Conservation (phyloP, 2,888 invertebrate genomes). For the Oligia strigilis region DNA sequence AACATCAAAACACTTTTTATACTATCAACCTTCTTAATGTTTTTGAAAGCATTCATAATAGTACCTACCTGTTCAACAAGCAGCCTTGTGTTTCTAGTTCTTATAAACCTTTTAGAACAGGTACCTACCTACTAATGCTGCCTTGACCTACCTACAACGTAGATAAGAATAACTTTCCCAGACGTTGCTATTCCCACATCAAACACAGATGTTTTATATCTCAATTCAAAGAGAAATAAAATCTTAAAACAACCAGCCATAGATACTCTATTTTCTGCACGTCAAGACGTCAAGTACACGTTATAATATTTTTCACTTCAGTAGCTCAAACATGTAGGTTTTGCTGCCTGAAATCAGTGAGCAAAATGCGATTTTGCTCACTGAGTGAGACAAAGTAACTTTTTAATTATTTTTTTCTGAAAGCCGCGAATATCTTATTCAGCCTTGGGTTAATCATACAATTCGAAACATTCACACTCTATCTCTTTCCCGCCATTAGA, state of each 20-base stretch:
- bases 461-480: too few species aligned
- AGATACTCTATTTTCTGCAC: conserved; percentile 13
- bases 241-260: conserved; percentile 11
- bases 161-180: background rate
- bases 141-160: background rate
- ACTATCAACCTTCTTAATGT: background rate
- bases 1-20: background rate
- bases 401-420: too few species aligned
- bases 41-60: conserved; percentile 11
- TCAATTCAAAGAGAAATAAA: conserved; percentile 16
- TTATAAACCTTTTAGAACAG: background rate
- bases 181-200: conserved; percentile 17
- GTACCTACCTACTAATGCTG: background rate
- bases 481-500: too few species aligned
- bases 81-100: background rate
- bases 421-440: too few species aligned
- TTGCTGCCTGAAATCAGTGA: too few species aligned
- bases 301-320: background rate
- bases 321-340: too few species aligned
- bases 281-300: conserved; percentile 34
- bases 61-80: background rate
- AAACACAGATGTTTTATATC: conserved; percentile 9
- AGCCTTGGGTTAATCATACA: too few species aligned
- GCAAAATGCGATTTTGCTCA: too few species aligned
- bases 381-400: too few species aligned